Evolutionary conservation across 2,797 vertebrate species (phyloP), one percentile per base, ranked within the genome.

Genomic region (Myripristis jacobus): DNA sequence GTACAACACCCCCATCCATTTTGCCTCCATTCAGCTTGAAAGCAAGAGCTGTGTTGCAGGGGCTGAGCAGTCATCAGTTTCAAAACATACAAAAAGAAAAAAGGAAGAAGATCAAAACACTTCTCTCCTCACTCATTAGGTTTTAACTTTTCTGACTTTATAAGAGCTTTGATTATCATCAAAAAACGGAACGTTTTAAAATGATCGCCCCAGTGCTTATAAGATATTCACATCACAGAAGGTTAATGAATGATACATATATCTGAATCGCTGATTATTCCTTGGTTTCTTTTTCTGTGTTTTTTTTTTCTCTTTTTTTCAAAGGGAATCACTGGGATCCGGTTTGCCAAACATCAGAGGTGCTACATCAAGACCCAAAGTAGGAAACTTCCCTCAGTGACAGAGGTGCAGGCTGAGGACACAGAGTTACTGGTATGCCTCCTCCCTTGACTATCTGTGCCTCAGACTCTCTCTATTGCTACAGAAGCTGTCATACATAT

Each of bases 291-390:
- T 64, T 79, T 79, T 75, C 55, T 31, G n/a, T n/a, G n/a, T n/a
- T n/a, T 18, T 41, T 53, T 11, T 62, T 56, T 54, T 77, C 83
- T 87, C 83, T n/a, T 83, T 76, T 84, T 86, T 86, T 85, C 81
- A 86, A 92, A 99, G 97, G 98, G 97, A 91, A 96, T 98, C 89
- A 97, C 95, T 0, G 96, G 96, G 73, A 97, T 99, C 90, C 95
- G 95, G 87, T 99, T 99, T 77, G 93, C 95, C 82, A 96, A 96
- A 79, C 95, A 98, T 93, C 96, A 98, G 88, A 97, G 96, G 90
- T 99, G 98, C 82, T 98, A 98, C 95, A 97, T 99, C 94, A 96
- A 95, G 93, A 95, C 93, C 75, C 98, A 98, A 90, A 96, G 94
- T 56, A 96, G 94, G 93, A 95, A 95, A 66, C 93, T 99, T 64